Percentiles rank a stretch among this genome's conserved stretches.
Conservation (phyloP, 2,888 invertebrate species). For the Drosophila gaucha region DNA sequence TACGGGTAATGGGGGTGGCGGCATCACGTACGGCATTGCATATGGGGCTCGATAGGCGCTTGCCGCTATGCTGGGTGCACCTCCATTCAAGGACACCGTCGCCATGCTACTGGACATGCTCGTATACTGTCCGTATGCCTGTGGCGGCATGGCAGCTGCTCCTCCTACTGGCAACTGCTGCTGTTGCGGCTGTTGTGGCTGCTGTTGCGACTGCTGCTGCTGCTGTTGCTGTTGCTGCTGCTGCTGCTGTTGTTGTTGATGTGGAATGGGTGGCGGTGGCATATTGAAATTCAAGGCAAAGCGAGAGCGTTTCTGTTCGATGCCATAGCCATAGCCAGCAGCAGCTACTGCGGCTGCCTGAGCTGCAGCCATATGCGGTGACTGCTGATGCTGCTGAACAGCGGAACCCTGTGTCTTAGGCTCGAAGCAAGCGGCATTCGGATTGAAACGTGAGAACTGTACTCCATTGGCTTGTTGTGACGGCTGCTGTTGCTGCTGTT, state of each 20-base stretch:
- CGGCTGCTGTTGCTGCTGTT: slow-evolving; percentile 41
- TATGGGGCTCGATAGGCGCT: slow-evolving; percentile 75
- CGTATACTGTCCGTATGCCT: slow-evolving; percentile 63
- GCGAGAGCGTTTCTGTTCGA: slow-evolving; percentile 70
- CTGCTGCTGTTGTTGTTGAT: slow-evolving; percentile 62
- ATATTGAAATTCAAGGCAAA: slow-evolving; percentile 70
- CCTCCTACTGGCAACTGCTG: slow-evolving; percentile 48
- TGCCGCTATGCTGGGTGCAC: slow-evolving; percentile 54
- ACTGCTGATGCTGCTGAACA: slow-evolving; percentile 51
- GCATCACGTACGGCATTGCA: slow-evolving; percentile 82
- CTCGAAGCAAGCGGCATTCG: slow-evolving; percentile 72
- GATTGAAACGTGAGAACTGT: slow-evolving; percentile 72
- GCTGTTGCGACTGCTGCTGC: slow-evolving; percentile 28
- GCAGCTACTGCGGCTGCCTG: slow-evolving; percentile 56
- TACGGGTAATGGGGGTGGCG: slow-evolving; percentile 84
- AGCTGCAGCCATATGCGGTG: slow-evolving; percentile 47
- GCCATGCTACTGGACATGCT: slow-evolving; percentile 70
- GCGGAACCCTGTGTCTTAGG: slow-evolving; percentile 59
- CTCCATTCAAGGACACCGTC: slow-evolving; percentile 62
- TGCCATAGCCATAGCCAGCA: slow-evolving; percentile 57
- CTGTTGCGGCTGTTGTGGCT: slow-evolving; percentile 40
- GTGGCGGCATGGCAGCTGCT: slow-evolving; percentile 40
- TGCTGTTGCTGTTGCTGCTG: slow-evolving; percentile 48
- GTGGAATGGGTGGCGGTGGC: slow-evolving; percentile 62
- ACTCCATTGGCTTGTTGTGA: slow-evolving; percentile 39